phyloP scores from a whole-genome alignment of 2,888 invertebrate genomes.

The Agapostemon virescens region DNA sequence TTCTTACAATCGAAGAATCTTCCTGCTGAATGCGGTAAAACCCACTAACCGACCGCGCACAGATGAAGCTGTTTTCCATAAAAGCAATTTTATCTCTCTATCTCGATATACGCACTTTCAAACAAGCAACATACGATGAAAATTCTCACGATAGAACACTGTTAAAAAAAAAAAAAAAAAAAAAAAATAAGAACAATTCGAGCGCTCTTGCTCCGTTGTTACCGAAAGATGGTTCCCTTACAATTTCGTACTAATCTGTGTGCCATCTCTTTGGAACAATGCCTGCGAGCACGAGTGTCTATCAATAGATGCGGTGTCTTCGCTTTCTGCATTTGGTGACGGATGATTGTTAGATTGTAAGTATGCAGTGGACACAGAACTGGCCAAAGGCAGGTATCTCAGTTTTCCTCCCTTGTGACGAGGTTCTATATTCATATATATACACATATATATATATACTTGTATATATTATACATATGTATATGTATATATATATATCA shows the following conservation, averaged over 20 bases:
- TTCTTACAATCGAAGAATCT: conserved; percentile 44
- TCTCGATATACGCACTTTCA: not conserved
- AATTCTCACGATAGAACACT: not conserved
- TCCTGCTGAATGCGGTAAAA: conserved; percentile 50
- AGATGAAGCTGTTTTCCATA: not conserved
- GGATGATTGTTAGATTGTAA: conserved; percentile 75
- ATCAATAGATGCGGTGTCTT: conserved; percentile 41
- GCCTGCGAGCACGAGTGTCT: conserved; percentile 29
- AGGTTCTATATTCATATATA: conserved; percentile 39
- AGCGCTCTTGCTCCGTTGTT: not conserved
- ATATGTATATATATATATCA: not conserved
- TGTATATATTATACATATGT: conserved; percentile 20
- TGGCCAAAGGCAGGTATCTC: conserved; percentile 81
- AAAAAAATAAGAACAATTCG: too few relatives aligned
- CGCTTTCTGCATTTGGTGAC: conserved; percentile 73
- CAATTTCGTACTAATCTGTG: conserved; percentile 10
- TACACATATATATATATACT: not conserved
- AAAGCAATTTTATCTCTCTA: not conserved
- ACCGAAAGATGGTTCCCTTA: not conserved
- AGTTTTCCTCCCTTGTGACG: conserved; percentile 65
- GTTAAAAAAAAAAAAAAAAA: too few relatives aligned
- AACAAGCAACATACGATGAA: not conserved
- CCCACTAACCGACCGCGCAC: not conserved
- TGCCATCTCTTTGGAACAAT: conserved; percentile 21
- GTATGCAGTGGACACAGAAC: conserved; percentile 79